Percentiles rank a stretch among this genome's conserved stretches.
Conservation (phyloP, 1,140 invertebrate species). For the Triops cancriformis region DNA sequence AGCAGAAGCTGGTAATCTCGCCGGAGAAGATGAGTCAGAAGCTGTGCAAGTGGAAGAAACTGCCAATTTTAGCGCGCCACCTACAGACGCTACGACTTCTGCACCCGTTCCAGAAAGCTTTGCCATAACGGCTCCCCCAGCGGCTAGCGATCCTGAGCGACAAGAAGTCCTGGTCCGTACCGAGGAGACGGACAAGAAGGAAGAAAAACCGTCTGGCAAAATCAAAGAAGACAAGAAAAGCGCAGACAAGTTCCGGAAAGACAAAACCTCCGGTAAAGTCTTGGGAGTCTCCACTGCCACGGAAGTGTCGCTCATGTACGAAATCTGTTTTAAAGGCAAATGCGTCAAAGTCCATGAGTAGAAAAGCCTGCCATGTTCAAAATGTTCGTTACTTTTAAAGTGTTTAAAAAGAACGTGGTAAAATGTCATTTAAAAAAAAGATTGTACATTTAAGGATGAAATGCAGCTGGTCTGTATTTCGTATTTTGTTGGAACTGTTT, state of each 20-base stretch:
- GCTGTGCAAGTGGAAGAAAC: conserved; percentile 16
- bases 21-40: neutral
- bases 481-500: neutral
- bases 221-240: neutral
- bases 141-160: neutral
- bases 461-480: neutral
- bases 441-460: neutral
- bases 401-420: neutral
- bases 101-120: neutral
- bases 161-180: neutral
- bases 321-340: conserved; percentile 28
- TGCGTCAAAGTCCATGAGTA: conserved; percentile 27
- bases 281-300: conserved; percentile 28
- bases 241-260: neutral
- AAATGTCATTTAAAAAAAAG: neutral
- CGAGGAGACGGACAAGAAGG: neutral
- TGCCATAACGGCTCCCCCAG: neutral
- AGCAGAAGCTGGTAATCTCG: neutral
- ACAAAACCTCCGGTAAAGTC: conserved; percentile 20
- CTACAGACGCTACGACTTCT: neutral
- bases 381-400: neutral
- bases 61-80: neutral
- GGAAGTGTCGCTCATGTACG: conserved; percentile 29
- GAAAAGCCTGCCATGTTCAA: neutral
- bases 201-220: neutral